Evolutionary conservation across 2,888 invertebrate species (phyloP).

Genomic region (Xestia xanthographa): DNA sequence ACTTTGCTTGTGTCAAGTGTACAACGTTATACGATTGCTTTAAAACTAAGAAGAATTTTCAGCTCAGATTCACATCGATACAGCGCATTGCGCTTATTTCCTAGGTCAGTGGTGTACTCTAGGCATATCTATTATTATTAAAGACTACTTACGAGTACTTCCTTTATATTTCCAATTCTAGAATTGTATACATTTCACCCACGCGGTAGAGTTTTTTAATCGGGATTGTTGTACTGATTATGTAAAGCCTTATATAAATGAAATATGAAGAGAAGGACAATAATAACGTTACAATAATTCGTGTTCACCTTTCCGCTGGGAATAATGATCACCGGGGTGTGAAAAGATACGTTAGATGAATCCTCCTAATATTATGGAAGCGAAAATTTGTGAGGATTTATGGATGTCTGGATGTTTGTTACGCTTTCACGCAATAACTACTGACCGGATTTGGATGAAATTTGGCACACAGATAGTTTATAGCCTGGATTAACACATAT

Average conservation of each 20-base stretch:
- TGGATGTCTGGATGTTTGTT: too few relatives aligned
- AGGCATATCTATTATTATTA: slow-evolving; percentile 15
- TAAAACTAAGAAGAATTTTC: slow-evolving; percentile 17
- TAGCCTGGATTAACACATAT: neutral
- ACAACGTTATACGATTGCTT: slow-evolving; percentile 8
- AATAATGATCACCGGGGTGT: neutral
- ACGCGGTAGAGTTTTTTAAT: neutral
- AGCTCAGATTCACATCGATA: slow-evolving; percentile 37
- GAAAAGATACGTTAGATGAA: neutral
- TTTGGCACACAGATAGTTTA: neutral
- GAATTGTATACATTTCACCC: neutral
- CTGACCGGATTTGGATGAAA: too few relatives aligned
- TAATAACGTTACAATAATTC: neutral
- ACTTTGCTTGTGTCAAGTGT: neutral
- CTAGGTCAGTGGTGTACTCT: slow-evolving; percentile 11
- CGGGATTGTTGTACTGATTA: neutral
- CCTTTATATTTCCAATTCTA: slow-evolving; percentile 5
- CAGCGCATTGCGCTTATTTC: slow-evolving; percentile 41
- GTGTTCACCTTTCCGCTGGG: too few relatives aligned
- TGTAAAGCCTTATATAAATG: too few relatives aligned
- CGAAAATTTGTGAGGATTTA: too few relatives aligned
- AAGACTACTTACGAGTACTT: neutral
- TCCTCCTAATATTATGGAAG: too few relatives aligned
- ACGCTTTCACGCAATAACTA: too few relatives aligned
- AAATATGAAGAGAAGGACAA: neutral